These are phyloP conservation scores for Psammodynastes pulverulentus DNA, from an alignment of 2,113 vertebrate genomes.

Conservation along the genomic window DNA sequence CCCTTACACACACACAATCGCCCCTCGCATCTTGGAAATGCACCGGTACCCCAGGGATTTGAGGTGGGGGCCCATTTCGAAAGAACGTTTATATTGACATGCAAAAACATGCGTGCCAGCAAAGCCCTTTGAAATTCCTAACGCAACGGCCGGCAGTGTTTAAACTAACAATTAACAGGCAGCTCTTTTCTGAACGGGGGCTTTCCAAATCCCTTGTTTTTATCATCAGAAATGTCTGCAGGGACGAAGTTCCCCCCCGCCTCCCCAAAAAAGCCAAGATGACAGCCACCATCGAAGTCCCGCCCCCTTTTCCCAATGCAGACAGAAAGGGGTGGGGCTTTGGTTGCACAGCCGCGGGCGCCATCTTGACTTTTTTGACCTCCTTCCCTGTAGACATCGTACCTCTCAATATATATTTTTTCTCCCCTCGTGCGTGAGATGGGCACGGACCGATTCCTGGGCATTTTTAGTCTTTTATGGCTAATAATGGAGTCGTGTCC, in stretches of 20 bases:
- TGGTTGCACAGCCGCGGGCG: not conserved
- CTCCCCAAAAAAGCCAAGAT: too few relatives aligned
- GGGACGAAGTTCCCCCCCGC: too few relatives aligned
- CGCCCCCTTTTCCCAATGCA: not conserved
- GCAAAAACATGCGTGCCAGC: not conserved
- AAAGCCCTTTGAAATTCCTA: not conserved
- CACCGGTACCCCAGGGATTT: not conserved
- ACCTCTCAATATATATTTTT: not conserved
- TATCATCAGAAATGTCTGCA: not conserved
- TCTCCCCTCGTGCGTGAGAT: not conserved
- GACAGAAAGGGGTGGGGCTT: not conserved
- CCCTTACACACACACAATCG: not conserved
- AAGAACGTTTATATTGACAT: not conserved
- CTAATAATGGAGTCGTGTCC: not conserved
- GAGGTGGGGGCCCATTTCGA: not conserved
- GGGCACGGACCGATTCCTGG: not conserved
- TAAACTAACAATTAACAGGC: not conserved
- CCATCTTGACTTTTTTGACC: not conserved
- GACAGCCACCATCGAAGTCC: not conserved
- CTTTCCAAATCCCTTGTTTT: not conserved
- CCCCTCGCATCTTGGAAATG: not conserved
- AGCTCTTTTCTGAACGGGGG: not conserved
- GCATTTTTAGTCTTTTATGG: not conserved
- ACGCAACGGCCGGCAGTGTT: not conserved
- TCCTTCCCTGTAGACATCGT: not conserved